Percentiles rank a stretch among this genome's conserved stretches.
Conservation (phyloP, 2,888 invertebrate species). For the Lasioglossum villosulum region DNA sequence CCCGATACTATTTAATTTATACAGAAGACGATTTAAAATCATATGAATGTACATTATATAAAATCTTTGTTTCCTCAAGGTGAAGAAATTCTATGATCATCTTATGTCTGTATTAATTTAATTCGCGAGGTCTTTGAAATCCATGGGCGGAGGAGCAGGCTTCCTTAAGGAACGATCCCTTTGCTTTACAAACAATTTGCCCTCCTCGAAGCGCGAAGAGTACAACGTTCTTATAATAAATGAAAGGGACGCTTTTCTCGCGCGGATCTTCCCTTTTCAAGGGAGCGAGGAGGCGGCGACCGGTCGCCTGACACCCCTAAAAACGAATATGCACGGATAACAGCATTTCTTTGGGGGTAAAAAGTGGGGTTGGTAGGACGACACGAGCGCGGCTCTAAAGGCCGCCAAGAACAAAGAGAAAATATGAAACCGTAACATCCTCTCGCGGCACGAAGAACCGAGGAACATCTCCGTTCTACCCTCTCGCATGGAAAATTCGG, state of each 20-base stretch:
- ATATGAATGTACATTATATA: not conserved
- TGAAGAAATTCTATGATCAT: not conserved
- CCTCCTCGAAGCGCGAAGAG: not conserved
- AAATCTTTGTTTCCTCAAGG: not conserved
- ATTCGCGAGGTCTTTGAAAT: not conserved
- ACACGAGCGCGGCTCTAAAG: slow-evolving; percentile 55
- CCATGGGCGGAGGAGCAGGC: not conserved
- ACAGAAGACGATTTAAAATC: not conserved
- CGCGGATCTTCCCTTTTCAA: slow-evolving; percentile 19
- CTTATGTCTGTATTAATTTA: not conserved
- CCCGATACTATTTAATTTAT: not conserved
- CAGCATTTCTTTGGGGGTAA: slow-evolving; percentile 34
- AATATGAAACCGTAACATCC: slow-evolving; percentile 62
- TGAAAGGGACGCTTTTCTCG: slow-evolving; percentile 6
- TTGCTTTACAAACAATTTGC: slow-evolving; percentile 15
- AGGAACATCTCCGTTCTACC: slow-evolving; percentile 63
- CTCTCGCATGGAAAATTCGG: slow-evolving; percentile 57
- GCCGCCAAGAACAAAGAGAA: slow-evolving; percentile 45
- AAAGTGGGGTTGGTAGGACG: slow-evolving; percentile 34
- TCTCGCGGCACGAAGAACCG: slow-evolving; percentile 59
- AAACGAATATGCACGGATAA: slow-evolving; percentile 23
- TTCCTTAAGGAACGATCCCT: not conserved
- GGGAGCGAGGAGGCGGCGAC: slow-evolving; percentile 5
- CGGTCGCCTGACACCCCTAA: slow-evolving; percentile 24
- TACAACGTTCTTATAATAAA: slow-evolving; percentile 10